phyloP scores from a whole-genome alignment of 2,797 vertebrate species.

The Coluber constrictor region DNA sequence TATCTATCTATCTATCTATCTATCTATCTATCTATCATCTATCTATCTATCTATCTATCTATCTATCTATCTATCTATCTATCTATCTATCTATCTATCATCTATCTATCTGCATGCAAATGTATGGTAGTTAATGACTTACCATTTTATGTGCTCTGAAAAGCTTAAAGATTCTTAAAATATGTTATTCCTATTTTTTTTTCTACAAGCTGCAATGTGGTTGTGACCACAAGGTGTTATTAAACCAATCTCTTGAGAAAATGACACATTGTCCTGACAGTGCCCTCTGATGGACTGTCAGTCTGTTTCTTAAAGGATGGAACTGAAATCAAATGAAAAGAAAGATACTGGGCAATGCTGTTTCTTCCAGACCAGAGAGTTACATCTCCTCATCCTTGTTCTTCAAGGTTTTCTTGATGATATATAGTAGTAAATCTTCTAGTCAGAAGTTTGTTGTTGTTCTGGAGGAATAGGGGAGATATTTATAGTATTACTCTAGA shows the following conservation, averaged over 20 bases:
- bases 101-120: neutral
- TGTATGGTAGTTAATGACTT: neutral
- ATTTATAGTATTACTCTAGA: neutral
- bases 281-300: neutral
- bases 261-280: neutral
- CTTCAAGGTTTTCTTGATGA: neutral
- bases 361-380: neutral
- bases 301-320: neutral
- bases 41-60: too few relatives aligned
- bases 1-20: too few relatives aligned
- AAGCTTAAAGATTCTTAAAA: neutral
- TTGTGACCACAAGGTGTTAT: neutral
- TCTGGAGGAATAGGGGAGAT: slow-evolving; percentile 17
- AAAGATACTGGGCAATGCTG: neutral
- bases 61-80: too few relatives aligned
- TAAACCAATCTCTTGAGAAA: neutral
- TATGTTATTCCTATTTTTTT: neutral
- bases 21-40: too few relatives aligned
- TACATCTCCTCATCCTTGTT: slow-evolving; percentile 1
- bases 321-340: neutral
- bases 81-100: too few relatives aligned
- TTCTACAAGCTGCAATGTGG: neutral
- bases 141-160: neutral
- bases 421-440: neutral
- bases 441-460: slow-evolving; percentile 1